These are phyloP conservation scores for Spisula subtruncata DNA, from an alignment of 2,888 invertebrate genomes.

Conservation along the genomic window DNA sequence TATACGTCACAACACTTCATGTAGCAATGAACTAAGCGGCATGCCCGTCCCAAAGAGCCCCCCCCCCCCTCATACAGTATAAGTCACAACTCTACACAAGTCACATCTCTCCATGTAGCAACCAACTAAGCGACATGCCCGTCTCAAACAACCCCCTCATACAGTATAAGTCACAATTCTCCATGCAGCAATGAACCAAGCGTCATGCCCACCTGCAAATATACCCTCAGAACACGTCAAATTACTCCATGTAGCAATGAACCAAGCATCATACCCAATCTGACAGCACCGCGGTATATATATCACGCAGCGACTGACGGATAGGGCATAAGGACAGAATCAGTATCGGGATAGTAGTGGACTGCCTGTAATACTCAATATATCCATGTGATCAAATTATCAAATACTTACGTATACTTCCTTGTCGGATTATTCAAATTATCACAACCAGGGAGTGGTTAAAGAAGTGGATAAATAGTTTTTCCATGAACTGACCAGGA, in stretches of 20 bases:
- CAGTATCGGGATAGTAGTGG: no score
- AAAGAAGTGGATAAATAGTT: background rate
- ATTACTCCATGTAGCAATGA: background rate
- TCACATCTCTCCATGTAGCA: no score
- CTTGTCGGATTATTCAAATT: no score
- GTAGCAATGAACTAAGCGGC: background rate
- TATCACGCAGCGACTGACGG: constrained; percentile 28
- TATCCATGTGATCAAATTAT: no score
- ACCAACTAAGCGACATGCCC: background rate
- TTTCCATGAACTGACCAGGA: constrained; percentile 13
- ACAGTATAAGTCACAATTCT: background rate
- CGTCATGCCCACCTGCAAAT: background rate
- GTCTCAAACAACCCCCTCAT: background rate
- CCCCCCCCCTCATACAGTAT: background rate
- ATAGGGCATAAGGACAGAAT: background rate
- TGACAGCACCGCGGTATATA: constrained; percentile 14
- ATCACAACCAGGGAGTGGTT: background rate
- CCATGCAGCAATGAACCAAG: background rate
- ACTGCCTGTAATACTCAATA: no score
- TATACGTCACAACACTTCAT: no score
- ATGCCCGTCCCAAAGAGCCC: background rate
- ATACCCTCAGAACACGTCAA: background rate
- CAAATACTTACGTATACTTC: no score
- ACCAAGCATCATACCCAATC: background rate
- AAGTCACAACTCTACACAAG: background rate